These are phyloP conservation scores for Stichopus chloronotus DNA, from an alignment of 35 echinoderm and acorn worm species.

Conservation along the genomic window DNA sequence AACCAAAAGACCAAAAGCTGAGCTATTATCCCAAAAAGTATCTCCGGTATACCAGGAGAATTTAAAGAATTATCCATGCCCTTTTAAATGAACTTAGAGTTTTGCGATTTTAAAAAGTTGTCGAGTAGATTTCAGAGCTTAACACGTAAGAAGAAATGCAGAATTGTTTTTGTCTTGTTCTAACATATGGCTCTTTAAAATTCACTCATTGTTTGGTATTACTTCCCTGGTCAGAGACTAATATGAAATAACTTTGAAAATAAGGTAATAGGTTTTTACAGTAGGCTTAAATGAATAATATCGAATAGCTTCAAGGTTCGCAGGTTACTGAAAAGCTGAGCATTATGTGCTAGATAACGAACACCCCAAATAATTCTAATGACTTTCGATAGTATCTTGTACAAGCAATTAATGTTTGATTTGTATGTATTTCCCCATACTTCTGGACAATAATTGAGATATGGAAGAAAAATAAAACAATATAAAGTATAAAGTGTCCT, in stretches of 20 bases:
- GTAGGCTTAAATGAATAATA: background rate
- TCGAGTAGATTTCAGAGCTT: too few relatives aligned
- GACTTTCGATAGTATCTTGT: background rate
- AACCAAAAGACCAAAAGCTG: too few relatives aligned
- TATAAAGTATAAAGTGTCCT: background rate
- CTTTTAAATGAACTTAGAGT: too few relatives aligned
- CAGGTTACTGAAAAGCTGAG: background rate
- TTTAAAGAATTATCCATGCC: too few relatives aligned
- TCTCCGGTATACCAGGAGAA: too few relatives aligned
- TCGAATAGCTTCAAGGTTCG: background rate
- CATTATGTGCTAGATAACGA: background rate
- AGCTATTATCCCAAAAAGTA: too few relatives aligned
- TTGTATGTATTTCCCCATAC: background rate
- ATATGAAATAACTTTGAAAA: background rate
- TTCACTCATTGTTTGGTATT: too few relatives aligned
- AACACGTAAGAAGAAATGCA: too few relatives aligned
- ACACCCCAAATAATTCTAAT: background rate
- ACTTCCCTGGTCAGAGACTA: too few relatives aligned
- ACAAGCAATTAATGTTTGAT: background rate
- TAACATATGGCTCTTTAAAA: too few relatives aligned
- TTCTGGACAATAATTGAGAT: background rate
- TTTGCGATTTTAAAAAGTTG: too few relatives aligned
- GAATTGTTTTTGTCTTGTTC: too few relatives aligned
- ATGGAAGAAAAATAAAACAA: background rate
- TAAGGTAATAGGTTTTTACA: background rate